Conservation (phyloP, 2,113 vertebrate species). For the Elephas maximus region DNA sequence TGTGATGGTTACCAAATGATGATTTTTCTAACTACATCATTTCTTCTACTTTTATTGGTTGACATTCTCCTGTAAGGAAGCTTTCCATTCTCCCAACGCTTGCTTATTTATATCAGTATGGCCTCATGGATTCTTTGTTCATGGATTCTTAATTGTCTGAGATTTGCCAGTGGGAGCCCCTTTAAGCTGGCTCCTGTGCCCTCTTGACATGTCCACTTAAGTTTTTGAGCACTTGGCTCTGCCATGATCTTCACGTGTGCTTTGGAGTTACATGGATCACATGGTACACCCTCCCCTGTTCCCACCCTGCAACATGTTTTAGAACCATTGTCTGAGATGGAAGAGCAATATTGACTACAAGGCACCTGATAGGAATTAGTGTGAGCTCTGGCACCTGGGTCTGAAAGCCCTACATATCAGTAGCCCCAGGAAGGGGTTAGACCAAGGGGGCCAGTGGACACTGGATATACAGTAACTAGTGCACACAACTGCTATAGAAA, state of each 20-base stretch:
- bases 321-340: not conserved
- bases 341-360: not conserved
- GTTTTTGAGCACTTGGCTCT: not conserved
- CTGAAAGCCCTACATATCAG: not conserved
- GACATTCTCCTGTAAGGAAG: not conserved
- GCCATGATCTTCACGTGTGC: not conserved
- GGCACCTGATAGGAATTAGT: too few species aligned
- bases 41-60: not conserved
- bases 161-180: not conserved
- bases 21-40: not conserved
- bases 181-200: not conserved
- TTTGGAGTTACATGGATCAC: not conserved
- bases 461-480: not conserved
- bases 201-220: not conserved
- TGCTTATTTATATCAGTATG: not conserved
- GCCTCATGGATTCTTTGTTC: not conserved
- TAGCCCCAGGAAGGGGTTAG: not conserved
- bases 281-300: not conserved
- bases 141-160: not conserved
- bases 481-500: not conserved
- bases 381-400: not conserved
- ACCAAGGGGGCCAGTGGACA: not conserved
- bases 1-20: not conserved
- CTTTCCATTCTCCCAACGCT: not conserved
- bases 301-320: not conserved